phyloP scores from a whole-genome alignment of 2,888 invertebrate genomes.

The Drepanosiphum platanoidis region DNA sequence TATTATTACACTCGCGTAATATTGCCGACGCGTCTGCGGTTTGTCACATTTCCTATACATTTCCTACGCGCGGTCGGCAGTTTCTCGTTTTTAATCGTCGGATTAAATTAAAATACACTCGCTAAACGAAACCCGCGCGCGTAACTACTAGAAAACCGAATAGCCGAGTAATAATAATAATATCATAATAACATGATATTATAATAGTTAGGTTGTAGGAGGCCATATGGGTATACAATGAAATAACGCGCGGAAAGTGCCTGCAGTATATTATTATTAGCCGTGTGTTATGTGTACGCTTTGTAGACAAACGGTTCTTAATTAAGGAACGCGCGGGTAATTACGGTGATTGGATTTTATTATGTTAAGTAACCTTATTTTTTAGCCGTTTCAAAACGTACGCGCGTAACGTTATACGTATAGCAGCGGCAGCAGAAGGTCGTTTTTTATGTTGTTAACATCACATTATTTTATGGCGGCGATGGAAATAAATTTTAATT shows the following conservation, averaged over 20 bases:
- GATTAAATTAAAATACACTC: neutral
- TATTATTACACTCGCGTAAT: neutral
- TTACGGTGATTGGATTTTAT: constrained; percentile 46
- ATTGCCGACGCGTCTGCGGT: neutral
- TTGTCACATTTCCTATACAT: neutral
- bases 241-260: neutral
- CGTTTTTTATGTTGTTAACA: neutral
- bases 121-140: neutral
- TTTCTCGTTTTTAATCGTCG: neutral
- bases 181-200: too few species aligned
- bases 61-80: neutral
- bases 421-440: too few species aligned
- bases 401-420: neutral
- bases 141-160: neutral
- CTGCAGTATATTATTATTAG: neutral
- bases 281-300: too few species aligned
- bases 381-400: constrained; percentile 17
- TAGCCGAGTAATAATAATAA: neutral
- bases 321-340: constrained; percentile 22
- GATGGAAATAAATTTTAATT: constrained; percentile 21
- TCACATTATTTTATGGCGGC: neutral
- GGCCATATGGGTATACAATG: neutral
- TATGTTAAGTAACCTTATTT: constrained; percentile 41
- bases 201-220: neutral
- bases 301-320: constrained; percentile 17